Percentiles rank a stretch among this genome's conserved stretches.
Conservation (phyloP, 2,797 vertebrate species). For the Brotula barbata region DNA sequence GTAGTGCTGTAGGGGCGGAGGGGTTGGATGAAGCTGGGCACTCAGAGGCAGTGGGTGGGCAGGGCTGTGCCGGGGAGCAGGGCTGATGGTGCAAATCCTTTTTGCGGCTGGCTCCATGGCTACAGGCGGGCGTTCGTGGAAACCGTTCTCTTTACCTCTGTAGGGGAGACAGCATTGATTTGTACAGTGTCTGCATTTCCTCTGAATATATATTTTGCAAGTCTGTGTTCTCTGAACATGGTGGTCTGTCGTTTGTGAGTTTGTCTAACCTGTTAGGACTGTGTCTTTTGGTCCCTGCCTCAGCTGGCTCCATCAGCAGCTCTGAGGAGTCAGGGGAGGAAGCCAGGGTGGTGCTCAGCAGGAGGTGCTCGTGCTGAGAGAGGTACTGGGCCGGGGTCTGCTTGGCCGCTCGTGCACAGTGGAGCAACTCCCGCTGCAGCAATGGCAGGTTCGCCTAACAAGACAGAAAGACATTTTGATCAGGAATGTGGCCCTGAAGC, state of each 20-base stretch:
- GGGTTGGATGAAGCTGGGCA: slow-evolving; percentile 92
- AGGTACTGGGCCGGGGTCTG: slow-evolving; percentile 98
- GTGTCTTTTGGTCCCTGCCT: slow-evolving; percentile 86
- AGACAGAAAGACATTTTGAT: slow-evolving; percentile 4
- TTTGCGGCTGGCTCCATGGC: slow-evolving; percentile 91
- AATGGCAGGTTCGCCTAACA: slow-evolving; percentile 93
- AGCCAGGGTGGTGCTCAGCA: slow-evolving; percentile 90
- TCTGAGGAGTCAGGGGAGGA: slow-evolving; percentile 94
- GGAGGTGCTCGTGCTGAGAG: slow-evolving; percentile 96
- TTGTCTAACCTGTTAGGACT: slow-evolving; percentile 90
- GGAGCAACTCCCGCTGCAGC: slow-evolving; percentile 94
- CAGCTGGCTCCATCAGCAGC: slow-evolving; percentile 91
- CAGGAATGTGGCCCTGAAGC: background rate
- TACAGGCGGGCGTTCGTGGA: slow-evolving; percentile 87
- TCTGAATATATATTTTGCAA: background rate
- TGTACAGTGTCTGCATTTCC: background rate
- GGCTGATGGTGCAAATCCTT: slow-evolving; percentile 97
- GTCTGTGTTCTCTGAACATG: background rate
- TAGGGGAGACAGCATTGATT: background rate
- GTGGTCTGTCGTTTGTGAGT: background rate
- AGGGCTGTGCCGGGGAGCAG: slow-evolving; percentile 94
- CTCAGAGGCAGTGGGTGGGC: slow-evolving; percentile 89
- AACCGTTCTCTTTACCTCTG: slow-evolving; percentile 87
- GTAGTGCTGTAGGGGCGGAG: slow-evolving; percentile 95
- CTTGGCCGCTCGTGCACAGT: slow-evolving; percentile 96